Evolutionary conservation across 2,113 vertebrate species (phyloP), one percentile per base, ranked within the genome.

Genomic region (Pollimyrus isidori): DNA sequence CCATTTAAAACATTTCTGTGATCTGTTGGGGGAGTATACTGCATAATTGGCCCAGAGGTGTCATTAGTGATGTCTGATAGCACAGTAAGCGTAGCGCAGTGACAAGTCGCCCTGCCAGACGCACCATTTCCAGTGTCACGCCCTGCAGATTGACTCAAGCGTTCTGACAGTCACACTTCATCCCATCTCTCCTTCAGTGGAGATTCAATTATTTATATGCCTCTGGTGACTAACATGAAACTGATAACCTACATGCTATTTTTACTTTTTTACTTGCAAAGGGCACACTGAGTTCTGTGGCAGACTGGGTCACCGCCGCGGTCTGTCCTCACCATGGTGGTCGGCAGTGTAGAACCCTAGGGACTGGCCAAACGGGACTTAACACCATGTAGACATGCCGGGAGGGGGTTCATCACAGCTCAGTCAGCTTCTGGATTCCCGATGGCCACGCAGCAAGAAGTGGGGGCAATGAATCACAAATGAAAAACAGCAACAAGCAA

Each of bases 221-320:
- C 89, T 90, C 89, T 92, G 91, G 91, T 93, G 91, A 93, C 92
- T 93, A 92, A 95, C 94, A 92, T 94, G 95, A 95, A 95, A 95
- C 93, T 65, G 94, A 96, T 95, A 95, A 95, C 94, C 94, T 91
- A 92, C 92, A 93, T 94, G 93, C 95, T 95, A 95, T 95, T 95
- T 95, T 94, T 95, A 95, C 93, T 93, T 93, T 84, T 95, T 95
- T 95, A 84, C 82, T 84, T 48, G 39, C 89, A 93, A 94, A 94
- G 92, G 92, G 93, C 93, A 93, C 93, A 93, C 91, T 92, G 92
- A 93, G 94, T 91, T 91, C 91, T 89, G 92, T 65, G 62, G 62
- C 11, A 88, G 92, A 91, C 92, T 89, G 90, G 92, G 90, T 90
- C 91, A 90, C 90, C 87, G 88, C 88, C 90, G 45, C 45, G 3